Conservation (phyloP, 2,888 invertebrate species). For the Meloe dianella region DNA sequence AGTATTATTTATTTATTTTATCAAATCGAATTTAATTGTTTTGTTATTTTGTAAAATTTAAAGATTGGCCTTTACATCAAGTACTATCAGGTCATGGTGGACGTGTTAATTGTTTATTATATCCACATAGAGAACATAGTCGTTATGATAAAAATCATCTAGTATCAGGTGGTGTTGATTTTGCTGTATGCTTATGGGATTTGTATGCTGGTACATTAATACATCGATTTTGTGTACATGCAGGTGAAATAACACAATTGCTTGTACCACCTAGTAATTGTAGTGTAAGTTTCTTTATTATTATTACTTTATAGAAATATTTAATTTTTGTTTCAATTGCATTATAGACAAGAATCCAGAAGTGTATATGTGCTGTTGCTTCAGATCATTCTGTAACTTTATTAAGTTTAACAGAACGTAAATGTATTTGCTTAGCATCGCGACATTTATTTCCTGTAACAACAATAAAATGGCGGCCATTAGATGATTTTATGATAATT, state of each 20-base stretch:
- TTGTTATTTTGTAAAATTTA: conserved; percentile 21
- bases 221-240: conserved; percentile 96
- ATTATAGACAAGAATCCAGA: conserved; percentile 78
- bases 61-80: conserved; percentile 91
- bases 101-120: conserved; percentile 91
- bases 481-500: conserved; percentile 97
- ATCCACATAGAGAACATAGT: conserved; percentile 89
- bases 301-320: neutral
- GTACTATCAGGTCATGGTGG: conserved; percentile 89
- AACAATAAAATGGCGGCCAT: conserved; percentile 93
- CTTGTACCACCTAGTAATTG: conserved; percentile 93
- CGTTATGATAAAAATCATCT: conserved; percentile 88
- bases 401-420: conserved; percentile 88
- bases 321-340: neutral
- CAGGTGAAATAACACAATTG: conserved; percentile 94
- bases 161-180: conserved; percentile 97
- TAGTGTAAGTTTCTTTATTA: conserved; percentile 66
- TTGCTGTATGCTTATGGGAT: conserved; percentile 97
- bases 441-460: conserved; percentile 96
- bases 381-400: conserved; percentile 97
- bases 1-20: conserved; percentile 58
- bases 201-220: conserved; percentile 86
- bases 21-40: neutral
- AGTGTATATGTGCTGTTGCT: conserved; percentile 95
- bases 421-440: conserved; percentile 90